Percentiles rank a stretch among this genome's conserved stretches.
These are phyloP conservation scores for Puntigrus tetrazona DNA, from an alignment of 2,113 vertebrate species.

Conservation along the genomic window DNA sequence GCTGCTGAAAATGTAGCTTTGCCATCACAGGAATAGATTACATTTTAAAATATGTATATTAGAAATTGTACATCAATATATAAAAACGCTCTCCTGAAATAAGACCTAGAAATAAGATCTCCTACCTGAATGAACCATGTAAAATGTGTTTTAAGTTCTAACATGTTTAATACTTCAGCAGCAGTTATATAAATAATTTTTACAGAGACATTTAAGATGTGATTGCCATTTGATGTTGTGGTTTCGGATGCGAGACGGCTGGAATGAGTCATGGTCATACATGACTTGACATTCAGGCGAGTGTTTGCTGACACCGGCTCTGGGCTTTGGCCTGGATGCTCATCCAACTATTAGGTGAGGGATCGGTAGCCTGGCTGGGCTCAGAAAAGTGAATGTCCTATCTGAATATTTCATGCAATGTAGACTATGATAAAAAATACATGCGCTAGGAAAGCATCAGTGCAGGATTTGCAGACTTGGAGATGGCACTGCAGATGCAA, in stretches of 20 bases:
- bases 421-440: conserved; percentile 59
- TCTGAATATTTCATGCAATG: conserved; percentile 58
- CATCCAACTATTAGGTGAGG: conserved; percentile 35
- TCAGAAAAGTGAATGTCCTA: conserved; percentile 49
- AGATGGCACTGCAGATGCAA: conserved; percentile 34
- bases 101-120: neutral
- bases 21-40: too few species aligned
- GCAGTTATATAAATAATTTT: neutral
- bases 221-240: conserved; percentile 12
- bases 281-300: conserved; percentile 15
- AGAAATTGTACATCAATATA: neutral
- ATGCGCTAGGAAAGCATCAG: conserved; percentile 37
- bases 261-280: conserved; percentile 15
- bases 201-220: neutral
- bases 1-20: neutral
- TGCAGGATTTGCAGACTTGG: conserved; percentile 21
- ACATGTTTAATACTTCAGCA: conserved; percentile 11
- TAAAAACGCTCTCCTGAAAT: neutral
- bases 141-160: neutral
- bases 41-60: neutral
- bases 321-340: conserved; percentile 41
- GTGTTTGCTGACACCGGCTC: conserved; percentile 1
- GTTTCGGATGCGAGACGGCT: neutral
- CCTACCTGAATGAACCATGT: neutral
- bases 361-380: conserved; percentile 41